Percentiles rank a stretch among this genome's conserved stretches.
Conservation (phyloP, 35 echinoderm and acorn worm species). For the Heliocidaris tuberculata region DNA sequence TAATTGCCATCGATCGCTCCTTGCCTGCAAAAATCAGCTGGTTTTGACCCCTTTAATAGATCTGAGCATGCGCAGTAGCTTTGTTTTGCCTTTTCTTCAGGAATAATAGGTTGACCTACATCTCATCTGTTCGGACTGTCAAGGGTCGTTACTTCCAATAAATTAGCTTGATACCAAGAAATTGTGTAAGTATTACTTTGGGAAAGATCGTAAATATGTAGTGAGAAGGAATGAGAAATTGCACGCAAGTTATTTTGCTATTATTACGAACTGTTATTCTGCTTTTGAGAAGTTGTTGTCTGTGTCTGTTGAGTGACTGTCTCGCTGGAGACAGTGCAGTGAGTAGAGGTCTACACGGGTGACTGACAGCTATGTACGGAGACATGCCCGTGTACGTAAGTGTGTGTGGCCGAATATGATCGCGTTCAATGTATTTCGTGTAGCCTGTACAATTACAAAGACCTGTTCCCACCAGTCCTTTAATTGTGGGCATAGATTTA, state of each 20-base stretch:
- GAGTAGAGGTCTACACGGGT: too few species aligned
- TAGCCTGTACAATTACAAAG: too few species aligned
- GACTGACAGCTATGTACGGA: too few species aligned
- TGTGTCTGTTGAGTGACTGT: too few species aligned
- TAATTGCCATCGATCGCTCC: too few species aligned
- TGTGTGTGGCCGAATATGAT: too few species aligned
- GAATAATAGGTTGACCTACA: neutral
- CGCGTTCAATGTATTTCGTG: too few species aligned
- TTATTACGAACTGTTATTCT: neutral
- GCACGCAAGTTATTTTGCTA: neutral
- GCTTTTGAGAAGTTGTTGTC: neutral
- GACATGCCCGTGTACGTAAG: too few species aligned
- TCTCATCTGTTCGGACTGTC: neutral
- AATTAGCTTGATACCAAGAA: neutral
- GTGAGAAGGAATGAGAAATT: neutral
- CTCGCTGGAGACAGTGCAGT: too few species aligned
- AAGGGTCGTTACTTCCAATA: neutral
- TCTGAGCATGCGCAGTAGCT: conserved; percentile 35
- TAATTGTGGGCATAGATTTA: too few species aligned
- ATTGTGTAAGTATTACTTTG: neutral
- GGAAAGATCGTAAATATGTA: neutral
- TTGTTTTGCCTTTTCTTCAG: neutral
- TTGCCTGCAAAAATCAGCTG: neutral
- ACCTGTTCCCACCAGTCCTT: too few species aligned
- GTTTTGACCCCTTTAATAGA: neutral